Conservation (phyloP, 2,797 vertebrate species). For the Sebastes oblongus region DNA sequence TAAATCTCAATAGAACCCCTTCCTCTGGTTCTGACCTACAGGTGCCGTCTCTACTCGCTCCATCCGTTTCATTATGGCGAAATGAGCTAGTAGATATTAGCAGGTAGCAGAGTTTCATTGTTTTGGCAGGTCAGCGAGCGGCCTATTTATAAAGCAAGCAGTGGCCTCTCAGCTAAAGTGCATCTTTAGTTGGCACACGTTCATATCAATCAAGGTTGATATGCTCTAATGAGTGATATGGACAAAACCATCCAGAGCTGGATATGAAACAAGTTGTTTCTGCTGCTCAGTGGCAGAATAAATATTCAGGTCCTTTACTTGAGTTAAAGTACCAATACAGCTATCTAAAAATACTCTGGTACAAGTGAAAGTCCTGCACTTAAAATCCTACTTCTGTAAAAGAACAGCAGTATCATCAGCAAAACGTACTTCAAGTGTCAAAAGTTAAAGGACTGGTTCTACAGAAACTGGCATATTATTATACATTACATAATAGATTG, state of each 20-base stretch:
- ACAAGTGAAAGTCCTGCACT: not conserved
- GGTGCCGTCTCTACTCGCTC: constrained; percentile 2
- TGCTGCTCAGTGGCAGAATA: not conserved
- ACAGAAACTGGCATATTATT: too few species aligned
- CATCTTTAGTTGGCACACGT: constrained; percentile 29
- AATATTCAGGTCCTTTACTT: not conserved
- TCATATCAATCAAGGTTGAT: constrained; percentile 25
- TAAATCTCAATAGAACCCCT: constrained; percentile 47
- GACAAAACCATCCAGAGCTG: not conserved
- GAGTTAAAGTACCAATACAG: not conserved
- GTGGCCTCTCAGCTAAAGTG: constrained; percentile 42
- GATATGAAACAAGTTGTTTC: not conserved
- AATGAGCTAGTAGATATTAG: constrained; percentile 48
- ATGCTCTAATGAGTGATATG: not conserved
- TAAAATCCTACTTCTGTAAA: not conserved
- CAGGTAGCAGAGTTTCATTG: constrained; percentile 44
- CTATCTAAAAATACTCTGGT: not conserved
- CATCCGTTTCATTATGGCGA: constrained; percentile 36
- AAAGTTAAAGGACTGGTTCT: too few species aligned
- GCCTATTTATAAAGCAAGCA: constrained; percentile 38
- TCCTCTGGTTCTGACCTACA: constrained; percentile 41
- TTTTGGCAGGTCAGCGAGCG: constrained; percentile 40
- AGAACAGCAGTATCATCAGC: too few species aligned
- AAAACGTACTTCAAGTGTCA: too few species aligned
- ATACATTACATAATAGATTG: too few species aligned